Conservation (phyloP, 1,140 invertebrate species). For the Lerema accius region DNA sequence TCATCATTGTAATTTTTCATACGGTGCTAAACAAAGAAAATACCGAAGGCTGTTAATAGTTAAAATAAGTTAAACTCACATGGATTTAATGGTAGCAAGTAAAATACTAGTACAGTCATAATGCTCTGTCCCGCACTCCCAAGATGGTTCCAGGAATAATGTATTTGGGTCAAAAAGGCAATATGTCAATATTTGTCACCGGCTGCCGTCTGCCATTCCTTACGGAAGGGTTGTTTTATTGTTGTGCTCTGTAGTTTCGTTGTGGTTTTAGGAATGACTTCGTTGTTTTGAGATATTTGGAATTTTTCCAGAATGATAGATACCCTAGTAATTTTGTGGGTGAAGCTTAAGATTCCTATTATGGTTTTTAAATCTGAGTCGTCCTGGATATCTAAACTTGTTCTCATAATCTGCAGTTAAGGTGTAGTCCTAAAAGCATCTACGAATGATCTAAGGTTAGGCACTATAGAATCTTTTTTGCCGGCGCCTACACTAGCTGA, state of each 20-base stretch:
- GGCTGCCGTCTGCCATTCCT: slow-evolving; percentile 43
- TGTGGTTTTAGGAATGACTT: background rate
- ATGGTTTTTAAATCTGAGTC: too few species aligned
- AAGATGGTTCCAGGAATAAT: slow-evolving; percentile 52
- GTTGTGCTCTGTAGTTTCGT: background rate
- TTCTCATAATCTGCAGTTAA: too few species aligned
- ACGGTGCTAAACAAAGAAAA: too few species aligned
- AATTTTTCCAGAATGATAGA: slow-evolving; percentile 9
- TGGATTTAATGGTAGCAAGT: too few species aligned
- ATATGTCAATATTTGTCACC: slow-evolving; percentile 63
- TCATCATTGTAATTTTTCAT: too few species aligned
- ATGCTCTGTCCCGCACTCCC: slow-evolving; percentile 15
- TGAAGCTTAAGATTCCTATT: too few species aligned
- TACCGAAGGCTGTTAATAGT: too few species aligned
- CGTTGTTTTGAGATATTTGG: slow-evolving; percentile 4
- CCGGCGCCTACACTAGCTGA: slow-evolving; percentile 1
- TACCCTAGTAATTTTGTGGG: background rate
- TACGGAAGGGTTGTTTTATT: slow-evolving; percentile 16
- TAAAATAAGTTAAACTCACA: too few species aligned
- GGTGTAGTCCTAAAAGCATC: too few species aligned
- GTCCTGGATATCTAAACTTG: too few species aligned
- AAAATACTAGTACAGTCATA: background rate
- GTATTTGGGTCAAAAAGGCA: slow-evolving; percentile 64
- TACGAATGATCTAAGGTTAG: too few species aligned
- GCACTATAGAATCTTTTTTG: too few species aligned